Evolutionary conservation across 2,113 vertebrate genomes (phyloP).

Genomic region (Lagopus leucura): DNA sequence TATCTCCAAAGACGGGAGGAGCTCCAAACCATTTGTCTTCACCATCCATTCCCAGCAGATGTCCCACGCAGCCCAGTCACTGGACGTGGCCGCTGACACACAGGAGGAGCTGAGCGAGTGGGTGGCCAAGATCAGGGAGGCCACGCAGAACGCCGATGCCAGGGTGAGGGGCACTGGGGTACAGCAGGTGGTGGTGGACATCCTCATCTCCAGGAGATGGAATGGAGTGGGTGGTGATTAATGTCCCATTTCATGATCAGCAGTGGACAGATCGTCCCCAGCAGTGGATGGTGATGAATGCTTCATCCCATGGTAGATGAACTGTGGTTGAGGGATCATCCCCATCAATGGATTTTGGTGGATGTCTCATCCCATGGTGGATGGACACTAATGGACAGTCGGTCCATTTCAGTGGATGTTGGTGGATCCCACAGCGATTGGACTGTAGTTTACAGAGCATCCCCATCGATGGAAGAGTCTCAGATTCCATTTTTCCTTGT

Average conservation of each 20-base stretch:
- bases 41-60: slow-evolving; percentile 85
- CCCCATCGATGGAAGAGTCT: neutral
- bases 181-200: neutral
- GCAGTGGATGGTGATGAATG: neutral
- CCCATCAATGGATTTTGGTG: neutral
- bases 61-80: slow-evolving; percentile 73
- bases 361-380: no score
- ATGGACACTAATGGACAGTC: no score
- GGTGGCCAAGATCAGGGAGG: slow-evolving; percentile 94
- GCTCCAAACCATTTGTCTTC: slow-evolving; percentile 92
- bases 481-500: neutral
- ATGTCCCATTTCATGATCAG: neutral
- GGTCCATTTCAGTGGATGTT: no score
- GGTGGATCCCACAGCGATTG: neutral
- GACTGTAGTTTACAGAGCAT: neutral
- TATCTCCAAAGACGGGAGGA: slow-evolving; percentile 89
- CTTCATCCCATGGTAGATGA: neutral
- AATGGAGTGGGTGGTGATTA: neutral
- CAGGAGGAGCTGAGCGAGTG: slow-evolving; percentile 94
- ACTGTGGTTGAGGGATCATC: neutral
- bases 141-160: slow-evolving; percentile 92
- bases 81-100: slow-evolving; percentile 90
- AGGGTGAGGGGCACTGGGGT: slow-evolving; percentile 78
- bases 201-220: neutral
- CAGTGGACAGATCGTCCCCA: neutral